phyloP scores from a whole-genome alignment of 2,113 vertebrate genomes.

The Ellobius talpinus region DNA sequence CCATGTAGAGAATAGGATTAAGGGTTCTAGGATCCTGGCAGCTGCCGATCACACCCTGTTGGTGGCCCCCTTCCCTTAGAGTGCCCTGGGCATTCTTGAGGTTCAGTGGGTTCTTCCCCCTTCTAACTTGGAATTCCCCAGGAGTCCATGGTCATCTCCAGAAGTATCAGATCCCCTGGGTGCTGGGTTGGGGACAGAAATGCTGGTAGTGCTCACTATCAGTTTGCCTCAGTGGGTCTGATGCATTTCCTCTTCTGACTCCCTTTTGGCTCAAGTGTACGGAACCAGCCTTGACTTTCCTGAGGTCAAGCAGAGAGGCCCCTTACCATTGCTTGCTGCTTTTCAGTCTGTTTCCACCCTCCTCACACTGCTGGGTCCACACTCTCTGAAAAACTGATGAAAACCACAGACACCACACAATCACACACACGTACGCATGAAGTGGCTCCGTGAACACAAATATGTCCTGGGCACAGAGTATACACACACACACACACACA shows the following conservation, averaged over 20 bases:
- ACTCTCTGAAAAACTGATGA: not conserved
- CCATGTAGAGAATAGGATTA: too few relatives aligned
- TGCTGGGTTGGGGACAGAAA: not conserved
- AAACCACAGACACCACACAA: not conserved
- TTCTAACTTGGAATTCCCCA: not conserved
- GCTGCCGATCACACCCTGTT: too few relatives aligned
- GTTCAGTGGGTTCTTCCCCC: not conserved
- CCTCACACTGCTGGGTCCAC: not conserved
- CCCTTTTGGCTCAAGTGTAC: not conserved
- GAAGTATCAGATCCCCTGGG: not conserved
- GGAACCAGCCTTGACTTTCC: not conserved
- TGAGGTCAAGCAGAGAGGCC: not conserved
- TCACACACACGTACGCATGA: fast-evolving
- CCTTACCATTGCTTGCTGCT: not conserved
- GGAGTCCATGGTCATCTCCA: not conserved
- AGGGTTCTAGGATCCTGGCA: not conserved
- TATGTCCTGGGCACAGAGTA: too few relatives aligned
- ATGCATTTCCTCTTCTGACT: fast-evolving
- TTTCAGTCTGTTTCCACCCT: not conserved
- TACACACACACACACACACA: too few relatives aligned
- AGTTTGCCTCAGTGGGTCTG: not conserved
- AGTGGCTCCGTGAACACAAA: too few relatives aligned
- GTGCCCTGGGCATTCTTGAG: not conserved
- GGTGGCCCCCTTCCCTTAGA: not conserved
- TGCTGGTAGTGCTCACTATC: too few relatives aligned